phyloP scores from a whole-genome alignment of 2,888 invertebrate genomes.

The Phoenoteleia sp. region DNA sequence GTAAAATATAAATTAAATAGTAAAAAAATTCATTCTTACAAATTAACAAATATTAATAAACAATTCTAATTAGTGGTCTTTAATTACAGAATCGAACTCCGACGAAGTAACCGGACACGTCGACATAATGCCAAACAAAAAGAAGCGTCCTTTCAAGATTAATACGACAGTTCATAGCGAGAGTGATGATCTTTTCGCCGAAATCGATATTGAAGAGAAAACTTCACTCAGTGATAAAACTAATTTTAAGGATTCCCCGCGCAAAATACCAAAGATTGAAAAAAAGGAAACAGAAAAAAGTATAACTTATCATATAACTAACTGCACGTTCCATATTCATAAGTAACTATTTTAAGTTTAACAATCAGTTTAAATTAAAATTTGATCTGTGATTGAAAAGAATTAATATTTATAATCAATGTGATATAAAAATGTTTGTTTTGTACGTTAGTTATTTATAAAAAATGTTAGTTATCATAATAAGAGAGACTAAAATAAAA shows the following conservation, averaged over 20 bases:
- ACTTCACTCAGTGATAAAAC: constrained; percentile 11
- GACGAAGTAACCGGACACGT: constrained; percentile 16
- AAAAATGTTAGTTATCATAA: background rate
- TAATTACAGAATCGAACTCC: constrained; percentile 21
- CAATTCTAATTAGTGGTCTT: constrained; percentile 17
- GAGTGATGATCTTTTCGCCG: constrained; percentile 9
- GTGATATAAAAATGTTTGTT: background rate
- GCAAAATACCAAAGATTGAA: constrained; percentile 18
- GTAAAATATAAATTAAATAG: constrained; percentile 8
- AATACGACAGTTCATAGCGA: constrained; percentile 11
- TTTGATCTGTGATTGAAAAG: background rate
- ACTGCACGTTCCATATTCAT: constrained; percentile 12
- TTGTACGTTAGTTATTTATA: background rate
- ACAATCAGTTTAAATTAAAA: background rate
- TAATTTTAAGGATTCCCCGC: constrained; percentile 6
- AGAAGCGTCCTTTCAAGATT: constrained; percentile 13
- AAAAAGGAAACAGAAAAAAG: constrained; percentile 17
- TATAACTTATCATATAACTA: constrained; percentile 8
- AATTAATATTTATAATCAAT: background rate
- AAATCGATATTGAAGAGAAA: constrained; percentile 14
- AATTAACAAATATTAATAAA: constrained; percentile 11
- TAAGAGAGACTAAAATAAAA: background rate
- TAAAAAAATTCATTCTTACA: constrained; percentile 2
- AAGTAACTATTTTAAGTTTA: background rate
- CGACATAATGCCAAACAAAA: constrained; percentile 8